phyloP scores from a whole-genome alignment of 2,888 invertebrate species.

The Phyllotreta striolata region DNA sequence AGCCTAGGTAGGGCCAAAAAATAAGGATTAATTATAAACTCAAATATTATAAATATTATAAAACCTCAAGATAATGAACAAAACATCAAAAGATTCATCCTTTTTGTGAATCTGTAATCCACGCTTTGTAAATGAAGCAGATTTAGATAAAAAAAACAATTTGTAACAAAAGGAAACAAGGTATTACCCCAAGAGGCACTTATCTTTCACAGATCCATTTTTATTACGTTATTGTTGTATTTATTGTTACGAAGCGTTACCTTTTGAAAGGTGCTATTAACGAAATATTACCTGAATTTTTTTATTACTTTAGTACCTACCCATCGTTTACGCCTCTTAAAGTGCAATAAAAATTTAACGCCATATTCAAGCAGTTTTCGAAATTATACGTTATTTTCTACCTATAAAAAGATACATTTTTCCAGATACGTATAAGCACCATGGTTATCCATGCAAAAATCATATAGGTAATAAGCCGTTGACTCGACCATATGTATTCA shows the following conservation, averaged over 20 bases:
- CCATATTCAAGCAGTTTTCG: conserved; percentile 1
- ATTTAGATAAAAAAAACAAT: conserved; percentile 8
- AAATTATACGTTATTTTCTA: not conserved
- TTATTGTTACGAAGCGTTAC: not conserved
- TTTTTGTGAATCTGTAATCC: not conserved
- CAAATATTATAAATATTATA: no score
- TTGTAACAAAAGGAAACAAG: conserved; percentile 10
- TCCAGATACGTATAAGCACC: no score
- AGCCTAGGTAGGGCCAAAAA: no score
- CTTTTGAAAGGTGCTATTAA: conserved; percentile 8
- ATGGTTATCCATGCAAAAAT: no score
- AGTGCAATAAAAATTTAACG: conserved; percentile 5
- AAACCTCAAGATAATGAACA: no score
- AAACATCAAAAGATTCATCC: no score
- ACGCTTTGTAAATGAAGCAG: not conserved
- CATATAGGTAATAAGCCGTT: no score
- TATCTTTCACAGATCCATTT: conserved; percentile 13
- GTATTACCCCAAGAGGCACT: conserved; percentile 3
- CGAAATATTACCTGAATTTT: conserved; percentile 9
- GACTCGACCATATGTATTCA: no score
- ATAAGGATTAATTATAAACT: no score
- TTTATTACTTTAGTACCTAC: conserved; percentile 12
- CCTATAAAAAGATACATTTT: no score
- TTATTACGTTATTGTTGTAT: not conserved
- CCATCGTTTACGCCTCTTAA: conserved; percentile 13